These are phyloP conservation scores for Trematomus loennbergii DNA, from an alignment of 2,113 vertebrate species.

Conservation along the genomic window DNA sequence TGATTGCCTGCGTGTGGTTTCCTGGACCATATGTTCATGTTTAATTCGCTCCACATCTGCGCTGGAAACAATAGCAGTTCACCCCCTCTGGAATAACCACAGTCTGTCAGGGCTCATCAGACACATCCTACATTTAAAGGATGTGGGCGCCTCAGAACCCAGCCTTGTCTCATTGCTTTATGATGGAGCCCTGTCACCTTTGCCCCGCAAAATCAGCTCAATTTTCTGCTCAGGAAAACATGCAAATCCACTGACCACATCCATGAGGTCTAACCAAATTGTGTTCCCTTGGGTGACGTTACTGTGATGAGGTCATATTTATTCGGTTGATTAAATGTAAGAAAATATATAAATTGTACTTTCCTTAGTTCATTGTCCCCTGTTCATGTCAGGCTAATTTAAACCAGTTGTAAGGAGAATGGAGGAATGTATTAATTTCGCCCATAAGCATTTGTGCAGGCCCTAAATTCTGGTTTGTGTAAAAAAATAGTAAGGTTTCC, in stretches of 20 bases:
- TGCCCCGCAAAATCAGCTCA: conserved; percentile 55
- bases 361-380: conserved; percentile 14
- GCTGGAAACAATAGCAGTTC: conserved; percentile 56
- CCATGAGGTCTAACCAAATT: conserved; percentile 22
- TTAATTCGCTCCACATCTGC: conserved; percentile 80
- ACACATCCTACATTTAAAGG: conserved; percentile 69
- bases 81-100: conserved; percentile 60
- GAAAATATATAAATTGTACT: conserved; percentile 28
- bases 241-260: conserved; percentile 20
- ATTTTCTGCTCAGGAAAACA: conserved; percentile 37
- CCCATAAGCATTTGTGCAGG: conserved; percentile 2
- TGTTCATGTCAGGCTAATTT: conserved; percentile 31
- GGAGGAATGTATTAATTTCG: neutral
- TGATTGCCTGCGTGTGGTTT: conserved; percentile 46
- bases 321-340: conserved; percentile 41
- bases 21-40: conserved; percentile 62
- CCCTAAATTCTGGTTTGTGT: neutral
- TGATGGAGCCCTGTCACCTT: conserved; percentile 57
- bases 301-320: conserved; percentile 42
- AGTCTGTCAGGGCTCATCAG: conserved; percentile 78
- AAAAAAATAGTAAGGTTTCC: neutral
- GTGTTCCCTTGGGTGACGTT: conserved; percentile 35
- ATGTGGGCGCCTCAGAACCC: conserved; percentile 64
- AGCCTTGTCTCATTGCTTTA: conserved; percentile 37
- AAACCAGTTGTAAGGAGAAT: conserved; percentile 36